Percentiles rank a stretch among this genome's conserved stretches.
Conservation (phyloP, 2,888 invertebrate species). For the Anoncus sp. region DNA sequence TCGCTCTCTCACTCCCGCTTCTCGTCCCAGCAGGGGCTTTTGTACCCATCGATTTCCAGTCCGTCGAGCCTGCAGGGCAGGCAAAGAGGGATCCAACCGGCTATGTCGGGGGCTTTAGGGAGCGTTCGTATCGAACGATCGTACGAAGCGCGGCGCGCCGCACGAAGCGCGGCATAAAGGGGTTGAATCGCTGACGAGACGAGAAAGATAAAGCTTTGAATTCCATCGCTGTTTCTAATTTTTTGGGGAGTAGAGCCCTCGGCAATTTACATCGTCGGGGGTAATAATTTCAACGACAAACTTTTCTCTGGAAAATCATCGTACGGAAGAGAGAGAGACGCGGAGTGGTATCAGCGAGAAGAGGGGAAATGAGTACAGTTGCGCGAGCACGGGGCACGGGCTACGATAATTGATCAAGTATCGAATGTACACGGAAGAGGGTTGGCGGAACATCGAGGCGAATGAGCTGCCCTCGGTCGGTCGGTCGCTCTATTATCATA, state of each 20-base stretch:
- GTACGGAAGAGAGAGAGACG: too few relatives aligned
- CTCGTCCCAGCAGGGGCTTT: slow-evolving; percentile 72
- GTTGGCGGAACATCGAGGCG: slow-evolving; percentile 61
- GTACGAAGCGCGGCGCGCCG: slow-evolving; percentile 15
- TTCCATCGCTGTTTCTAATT: too few relatives aligned
- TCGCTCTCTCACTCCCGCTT: slow-evolving; percentile 62
- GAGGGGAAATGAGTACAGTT: too few relatives aligned
- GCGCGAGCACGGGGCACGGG: slow-evolving; percentile 35
- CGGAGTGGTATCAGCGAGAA: too few relatives aligned
- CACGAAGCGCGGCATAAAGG: slow-evolving; percentile 30
- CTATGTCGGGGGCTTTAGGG: slow-evolving; percentile 61
- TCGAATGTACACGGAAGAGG: neutral
- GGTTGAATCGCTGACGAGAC: too few relatives aligned
- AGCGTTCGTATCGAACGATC: slow-evolving; percentile 60
- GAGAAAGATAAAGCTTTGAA: too few relatives aligned
- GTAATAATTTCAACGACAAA: too few relatives aligned
- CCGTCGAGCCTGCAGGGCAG: slow-evolving; percentile 74
- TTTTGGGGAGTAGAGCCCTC: too few relatives aligned
- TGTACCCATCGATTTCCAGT: slow-evolving; percentile 81
- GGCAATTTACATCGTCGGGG: too few relatives aligned
- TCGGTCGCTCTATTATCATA: slow-evolving; percentile 70
- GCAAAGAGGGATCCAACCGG: slow-evolving; percentile 72
- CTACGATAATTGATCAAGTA: too few relatives aligned
- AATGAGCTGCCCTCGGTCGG: slow-evolving; percentile 77
- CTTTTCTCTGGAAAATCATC: too few relatives aligned